Conservation (phyloP, 2,797 vertebrate genomes). For the Kryptopterus vitreolus region DNA sequence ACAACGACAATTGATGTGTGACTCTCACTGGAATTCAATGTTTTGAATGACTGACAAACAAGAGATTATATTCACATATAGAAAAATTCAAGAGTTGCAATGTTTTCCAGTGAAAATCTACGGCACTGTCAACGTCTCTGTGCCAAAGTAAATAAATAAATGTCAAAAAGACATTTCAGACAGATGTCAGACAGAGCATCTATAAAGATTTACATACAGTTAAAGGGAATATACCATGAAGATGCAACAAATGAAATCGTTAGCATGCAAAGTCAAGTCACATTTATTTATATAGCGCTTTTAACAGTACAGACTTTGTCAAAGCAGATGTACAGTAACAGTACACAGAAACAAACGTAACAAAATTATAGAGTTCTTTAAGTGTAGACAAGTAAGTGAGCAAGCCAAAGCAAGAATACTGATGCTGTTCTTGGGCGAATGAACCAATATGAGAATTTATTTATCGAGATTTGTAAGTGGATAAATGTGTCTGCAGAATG, state of each 20-base stretch:
- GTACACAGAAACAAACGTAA: no score
- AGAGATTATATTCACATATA: neutral
- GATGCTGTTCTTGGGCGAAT: no score
- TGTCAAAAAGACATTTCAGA: neutral
- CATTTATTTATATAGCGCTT: no score
- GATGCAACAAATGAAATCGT: neutral
- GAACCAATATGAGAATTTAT: no score
- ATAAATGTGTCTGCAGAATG: no score
- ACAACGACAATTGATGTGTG: neutral
- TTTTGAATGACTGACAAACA: neutral
- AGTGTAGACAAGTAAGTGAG: no score
- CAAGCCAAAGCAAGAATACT: no score
- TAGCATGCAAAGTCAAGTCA: no score
- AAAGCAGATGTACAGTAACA: no score
- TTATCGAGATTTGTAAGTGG: no score
- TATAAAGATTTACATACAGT: neutral
- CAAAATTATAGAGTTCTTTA: no score
- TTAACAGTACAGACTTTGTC: no score
- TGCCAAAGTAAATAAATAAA: neutral
- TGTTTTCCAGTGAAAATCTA: neutral
- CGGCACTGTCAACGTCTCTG: neutral
- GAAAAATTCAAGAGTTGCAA: neutral
- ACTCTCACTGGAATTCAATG: neutral
- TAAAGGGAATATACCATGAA: neutral
- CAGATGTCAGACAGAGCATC: neutral